Evolutionary conservation across 2,797 vertebrate genomes (phyloP).

Genomic region (Gallinago nigripennis): DNA sequence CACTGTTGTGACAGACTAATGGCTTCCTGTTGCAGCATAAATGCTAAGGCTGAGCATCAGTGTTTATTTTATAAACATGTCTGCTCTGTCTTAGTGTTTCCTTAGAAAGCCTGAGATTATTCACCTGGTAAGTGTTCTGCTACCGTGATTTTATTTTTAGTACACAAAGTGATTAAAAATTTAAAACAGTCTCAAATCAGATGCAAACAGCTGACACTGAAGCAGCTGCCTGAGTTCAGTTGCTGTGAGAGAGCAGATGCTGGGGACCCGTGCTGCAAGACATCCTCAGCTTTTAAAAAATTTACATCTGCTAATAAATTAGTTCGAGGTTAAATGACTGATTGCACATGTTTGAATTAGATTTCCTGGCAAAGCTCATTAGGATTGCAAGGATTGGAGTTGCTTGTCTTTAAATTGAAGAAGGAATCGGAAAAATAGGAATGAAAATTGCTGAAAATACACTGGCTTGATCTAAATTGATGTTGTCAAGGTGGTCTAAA

Average conservation of each 20-base stretch:
- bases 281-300: not conserved
- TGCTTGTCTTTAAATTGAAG: not conserved
- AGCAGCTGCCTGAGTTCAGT: not conserved
- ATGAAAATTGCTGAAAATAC: not conserved
- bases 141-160: constrained; percentile 40
- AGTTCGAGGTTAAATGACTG: constrained; percentile 18
- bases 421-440: not conserved
- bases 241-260: constrained; percentile 2
- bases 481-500: not conserved
- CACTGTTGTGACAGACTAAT: constrained; percentile 42
- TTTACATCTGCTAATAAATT: constrained; percentile 5
- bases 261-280: not conserved
- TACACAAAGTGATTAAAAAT: constrained; percentile 50
- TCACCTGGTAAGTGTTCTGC: constrained; percentile 34
- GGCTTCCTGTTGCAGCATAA: constrained; percentile 34
- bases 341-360: not conserved
- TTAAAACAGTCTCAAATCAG: constrained; percentile 1
- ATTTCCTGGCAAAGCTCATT: not conserved
- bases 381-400: not conserved
- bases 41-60: not conserved
- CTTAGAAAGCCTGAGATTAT: constrained; percentile 32
- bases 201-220: constrained; percentile 1
- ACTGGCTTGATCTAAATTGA: not conserved
- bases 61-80: constrained; percentile 49
- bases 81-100: constrained; percentile 26